Evolutionary conservation across 2,888 invertebrate genomes (phyloP).

Genomic region (Hydroisotoma schaefferi): DNA sequence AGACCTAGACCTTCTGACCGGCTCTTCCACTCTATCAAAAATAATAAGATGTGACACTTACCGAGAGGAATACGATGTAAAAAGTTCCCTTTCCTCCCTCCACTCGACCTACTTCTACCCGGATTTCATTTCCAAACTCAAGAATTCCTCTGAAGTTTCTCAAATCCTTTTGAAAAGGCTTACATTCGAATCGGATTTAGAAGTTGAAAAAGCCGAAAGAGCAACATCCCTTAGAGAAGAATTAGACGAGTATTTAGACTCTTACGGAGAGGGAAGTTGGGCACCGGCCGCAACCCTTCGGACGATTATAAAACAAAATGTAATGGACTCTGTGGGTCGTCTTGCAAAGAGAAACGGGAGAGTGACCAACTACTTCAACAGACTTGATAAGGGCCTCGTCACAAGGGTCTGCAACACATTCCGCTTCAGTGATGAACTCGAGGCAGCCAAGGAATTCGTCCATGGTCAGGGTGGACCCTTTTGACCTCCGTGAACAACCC

Average conservation of each 20-base stretch:
- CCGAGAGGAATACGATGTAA: no score
- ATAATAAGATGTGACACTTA: no score
- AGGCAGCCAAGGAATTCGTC: constrained; percentile 13
- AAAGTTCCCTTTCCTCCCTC: no score
- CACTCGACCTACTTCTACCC: no score
- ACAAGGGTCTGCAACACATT: constrained; percentile 29
- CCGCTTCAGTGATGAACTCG: constrained; percentile 19
- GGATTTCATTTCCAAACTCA: no score
- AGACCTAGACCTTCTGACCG: no score
- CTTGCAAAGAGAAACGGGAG: constrained; percentile 35
- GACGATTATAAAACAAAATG: constrained; percentile 40
- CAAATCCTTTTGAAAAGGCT: no score
- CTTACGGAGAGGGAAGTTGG: constrained; percentile 23
- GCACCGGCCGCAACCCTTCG: constrained; percentile 31
- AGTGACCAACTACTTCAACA: constrained; percentile 37
- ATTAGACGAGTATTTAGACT: constrained; percentile 35
- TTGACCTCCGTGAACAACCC: neutral
- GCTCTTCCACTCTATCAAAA: no score
- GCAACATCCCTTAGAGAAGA: constrained; percentile 16
- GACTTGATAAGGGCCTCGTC: constrained; percentile 25
- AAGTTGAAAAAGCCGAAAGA: constrained; percentile 16
- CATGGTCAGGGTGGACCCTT: neutral
- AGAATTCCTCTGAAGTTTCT: no score
- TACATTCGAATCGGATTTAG: constrained; percentile 30
- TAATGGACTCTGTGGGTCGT: constrained; percentile 24